Base-by-base conservation (phyloP, 2,797 vertebrate genomes). In the Callimico goeldii region DNA sequence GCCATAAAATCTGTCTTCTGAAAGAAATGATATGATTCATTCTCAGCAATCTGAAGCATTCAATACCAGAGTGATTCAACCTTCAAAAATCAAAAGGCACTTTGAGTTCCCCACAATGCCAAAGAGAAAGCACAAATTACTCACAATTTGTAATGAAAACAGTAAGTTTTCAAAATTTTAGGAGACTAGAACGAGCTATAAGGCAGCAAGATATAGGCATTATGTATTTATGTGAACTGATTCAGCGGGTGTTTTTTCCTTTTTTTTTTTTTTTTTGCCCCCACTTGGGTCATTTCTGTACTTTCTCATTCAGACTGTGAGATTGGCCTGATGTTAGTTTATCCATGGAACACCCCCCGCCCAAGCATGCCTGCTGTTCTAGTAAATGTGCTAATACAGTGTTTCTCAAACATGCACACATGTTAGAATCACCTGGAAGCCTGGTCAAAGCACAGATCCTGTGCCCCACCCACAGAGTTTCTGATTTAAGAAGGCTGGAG, bases 181-280 rank as follows among this genome's bases (percentile, higher is more conserved):
- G 91, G 94, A 90, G 92, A 36, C 30, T 76, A 24, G 55, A 94
- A 77, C 87, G 70, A 46, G 33, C 24, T 91, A 96, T 91, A 92
- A 57, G 13, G 90, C 72, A 7, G 72, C 33, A 94, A 95, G 90
- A 20, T 41, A 82, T 28, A 2, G 57, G 36, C 88, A n/a, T 46
- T 28, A 28, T 82, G 14, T 2, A 43, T 52, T 20, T 84, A 39
- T 61, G 15, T 81, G 94, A 90, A 55, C 4, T 4, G 89, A 58
- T 70, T 96, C 96, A 96, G 64, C 13, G 55, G 28, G 33, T 46
- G n/a, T 4, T 22, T 77, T 43, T 55, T 52, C 7, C 41, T 43
- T 43, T 17, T 50, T 17, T 50, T 5, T 17, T 50, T 17, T 33
- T 70, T 43, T 55, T 48, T 48, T 90, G 15, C 83, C 76, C 4